Evolutionary conservation across 2,797 vertebrate genomes (phyloP).

Genomic region (Sphenodon punctatus): DNA sequence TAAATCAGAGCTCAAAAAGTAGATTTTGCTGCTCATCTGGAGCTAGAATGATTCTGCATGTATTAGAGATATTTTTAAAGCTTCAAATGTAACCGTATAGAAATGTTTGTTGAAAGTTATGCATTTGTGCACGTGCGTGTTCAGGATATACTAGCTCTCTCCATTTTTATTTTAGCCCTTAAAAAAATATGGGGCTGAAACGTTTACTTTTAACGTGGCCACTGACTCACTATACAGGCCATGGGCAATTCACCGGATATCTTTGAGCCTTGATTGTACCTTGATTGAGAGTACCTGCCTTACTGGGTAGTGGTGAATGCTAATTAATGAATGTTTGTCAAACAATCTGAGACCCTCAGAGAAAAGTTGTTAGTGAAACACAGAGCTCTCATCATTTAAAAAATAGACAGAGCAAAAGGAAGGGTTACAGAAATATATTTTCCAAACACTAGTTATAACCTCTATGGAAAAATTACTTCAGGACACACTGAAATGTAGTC

Average conservation of each 20-base stretch:
- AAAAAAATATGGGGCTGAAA: not conserved
- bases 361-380: accelerated
- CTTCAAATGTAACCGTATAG: constrained; percentile 30
- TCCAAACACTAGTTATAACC: not conserved
- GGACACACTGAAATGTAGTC: not conserved
- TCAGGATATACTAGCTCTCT: not conserved
- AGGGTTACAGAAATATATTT: not conserved
- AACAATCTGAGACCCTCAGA: not conserved
- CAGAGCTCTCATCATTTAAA: not conserved
- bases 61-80: constrained; percentile 6
- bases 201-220: not conserved
- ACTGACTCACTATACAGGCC: too few relatives aligned
- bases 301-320: not conserved
- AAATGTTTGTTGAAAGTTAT: constrained; percentile 3
- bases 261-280: not conserved
- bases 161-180: too few relatives aligned
- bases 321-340: not conserved
- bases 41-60: not conserved
- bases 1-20: too few relatives aligned
- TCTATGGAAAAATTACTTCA: not conserved
- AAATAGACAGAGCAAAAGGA: not conserved
- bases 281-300: not conserved
- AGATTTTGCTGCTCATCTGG: not conserved
- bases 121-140: not conserved
- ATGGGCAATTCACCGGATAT: not conserved